phyloP scores from a whole-genome alignment of 1,140 invertebrate genomes.

The Drosophila sturtevanti region DNA sequence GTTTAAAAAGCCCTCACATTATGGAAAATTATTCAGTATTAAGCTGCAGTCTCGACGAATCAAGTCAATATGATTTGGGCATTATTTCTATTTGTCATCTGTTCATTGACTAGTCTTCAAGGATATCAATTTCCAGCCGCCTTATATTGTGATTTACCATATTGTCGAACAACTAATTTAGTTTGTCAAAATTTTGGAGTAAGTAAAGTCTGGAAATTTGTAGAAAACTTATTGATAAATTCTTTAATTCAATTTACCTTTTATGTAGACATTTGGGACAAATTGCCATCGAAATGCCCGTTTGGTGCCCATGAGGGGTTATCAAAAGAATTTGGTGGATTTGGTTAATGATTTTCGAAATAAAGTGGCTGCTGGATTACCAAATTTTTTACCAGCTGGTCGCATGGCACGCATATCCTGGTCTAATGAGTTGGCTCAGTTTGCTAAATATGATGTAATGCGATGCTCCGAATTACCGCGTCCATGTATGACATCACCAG shows the following conservation, averaged over 20 bases:
- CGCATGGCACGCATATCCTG: slow-evolving; percentile 46
- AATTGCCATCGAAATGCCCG: neutral
- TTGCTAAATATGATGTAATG: slow-evolving; percentile 21
- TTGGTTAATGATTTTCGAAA: slow-evolving; percentile 36
- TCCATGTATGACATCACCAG: slow-evolving; percentile 37
- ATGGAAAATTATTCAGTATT: neutral
- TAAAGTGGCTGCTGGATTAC: slow-evolving; percentile 30
- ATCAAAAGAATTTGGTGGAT: slow-evolving; percentile 5
- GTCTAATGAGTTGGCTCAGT: slow-evolving; percentile 38
- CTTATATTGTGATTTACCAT: slow-evolving; percentile 20
- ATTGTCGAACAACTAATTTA: slow-evolving; percentile 26
- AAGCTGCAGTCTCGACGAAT: neutral
- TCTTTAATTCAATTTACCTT: too few relatives aligned
- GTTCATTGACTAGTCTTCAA: neutral
- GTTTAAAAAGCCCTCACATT: neutral
- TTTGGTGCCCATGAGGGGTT: neutral
- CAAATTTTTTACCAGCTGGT: slow-evolving; percentile 28
- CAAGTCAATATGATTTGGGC: neutral
- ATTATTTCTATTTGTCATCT: neutral
- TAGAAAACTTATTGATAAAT: neutral
- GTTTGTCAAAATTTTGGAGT: slow-evolving; percentile 8
- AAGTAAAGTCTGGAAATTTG: neutral
- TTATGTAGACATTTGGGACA: slow-evolving; percentile 4
- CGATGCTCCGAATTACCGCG: neutral
- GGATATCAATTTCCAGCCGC: slow-evolving; percentile 1